Conservation (phyloP, 2,888 invertebrate species). For the Oithona nana region DNA sequence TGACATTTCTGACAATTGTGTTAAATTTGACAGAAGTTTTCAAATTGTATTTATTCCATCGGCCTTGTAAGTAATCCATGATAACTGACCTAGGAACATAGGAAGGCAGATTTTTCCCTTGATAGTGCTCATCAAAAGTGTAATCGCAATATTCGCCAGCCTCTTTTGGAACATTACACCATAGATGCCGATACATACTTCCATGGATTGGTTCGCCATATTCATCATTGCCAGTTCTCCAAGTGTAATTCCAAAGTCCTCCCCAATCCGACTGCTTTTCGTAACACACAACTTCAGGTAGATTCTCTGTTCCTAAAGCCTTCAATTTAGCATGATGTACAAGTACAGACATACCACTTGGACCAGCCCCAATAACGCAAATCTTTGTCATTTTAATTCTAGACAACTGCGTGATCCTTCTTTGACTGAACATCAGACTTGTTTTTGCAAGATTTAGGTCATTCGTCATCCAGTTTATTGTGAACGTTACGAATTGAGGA, state of each 20-base stretch:
- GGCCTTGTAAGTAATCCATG: conserved; percentile 13
- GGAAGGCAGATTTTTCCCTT: conserved; percentile 14
- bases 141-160: conserved; percentile 29
- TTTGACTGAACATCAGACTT: no score
- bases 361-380: conserved; percentile 15
- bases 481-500: no score
- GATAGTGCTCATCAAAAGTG: conserved; percentile 18
- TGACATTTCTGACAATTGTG: conserved; percentile 21
- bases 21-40: conserved; percentile 19
- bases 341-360: conserved; percentile 7
- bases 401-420: no score
- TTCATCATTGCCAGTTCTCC: conserved; percentile 23
- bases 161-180: conserved; percentile 24
- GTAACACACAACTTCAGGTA: conserved; percentile 25
- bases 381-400: no score
- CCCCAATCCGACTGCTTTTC: conserved; percentile 26
- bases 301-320: conserved; percentile 22
- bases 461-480: no score
- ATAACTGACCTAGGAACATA: conserved; percentile 14
- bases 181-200: conserved; percentile 17
- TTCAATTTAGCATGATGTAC: background rate
- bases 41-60: conserved; percentile 18
- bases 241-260: conserved; percentile 26
- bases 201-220: conserved; percentile 24
- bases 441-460: no score